Base-by-base conservation (phyloP, 2,888 invertebrate species). In the Chymomyza fuscimana region DNA sequence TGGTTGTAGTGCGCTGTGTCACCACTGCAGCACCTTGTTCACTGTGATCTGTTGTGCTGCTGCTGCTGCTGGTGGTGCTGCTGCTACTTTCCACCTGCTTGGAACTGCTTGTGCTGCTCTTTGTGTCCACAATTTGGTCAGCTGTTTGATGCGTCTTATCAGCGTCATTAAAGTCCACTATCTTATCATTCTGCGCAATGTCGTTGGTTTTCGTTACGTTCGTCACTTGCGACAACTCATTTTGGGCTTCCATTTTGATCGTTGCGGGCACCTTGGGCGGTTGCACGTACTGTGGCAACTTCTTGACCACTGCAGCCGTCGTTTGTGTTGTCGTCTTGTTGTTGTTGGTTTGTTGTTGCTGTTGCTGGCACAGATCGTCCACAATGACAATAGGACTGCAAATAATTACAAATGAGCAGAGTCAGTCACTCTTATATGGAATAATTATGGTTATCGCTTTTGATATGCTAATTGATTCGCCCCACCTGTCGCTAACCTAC, bases 361-460 rank as follows among this genome's bases (percentile, higher is more conserved):
- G 25, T n/a, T 16, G 32, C 67, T 83, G 82, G 68, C 82, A 82
- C 72, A 88, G 80, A 79, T 91, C 91, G 81, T 91, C 91, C 65
- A 90, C 87, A 74, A 90, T 87, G 68, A 89, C 91, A 79, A 90
- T 87, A 29, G 90, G 90, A 71, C 91, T 91, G 78, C n/a, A 61
- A 70, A 32, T 40, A 69, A 67, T 69, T 32, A 63, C 52, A 63
- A 59, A 69, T 58, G 19, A 66, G 32, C 25, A 46, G 40, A n/a
- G 63, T 65, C 67, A 67, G 60, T 68, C 62, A 54, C 22, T 67
- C 5, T 46, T 70, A 69, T 66, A 69, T 69, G 71, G 70, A 65
- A 73, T 78, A 85, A 87, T 85, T 76, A 84, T 62, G 69, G 58
- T 78, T 81, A 81, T 76, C 73, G 25, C 51, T 5, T 15, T 46